Evolutionary conservation across 2,888 invertebrate genomes (phyloP).

Genomic region (Autographa pulchrina): DNA sequence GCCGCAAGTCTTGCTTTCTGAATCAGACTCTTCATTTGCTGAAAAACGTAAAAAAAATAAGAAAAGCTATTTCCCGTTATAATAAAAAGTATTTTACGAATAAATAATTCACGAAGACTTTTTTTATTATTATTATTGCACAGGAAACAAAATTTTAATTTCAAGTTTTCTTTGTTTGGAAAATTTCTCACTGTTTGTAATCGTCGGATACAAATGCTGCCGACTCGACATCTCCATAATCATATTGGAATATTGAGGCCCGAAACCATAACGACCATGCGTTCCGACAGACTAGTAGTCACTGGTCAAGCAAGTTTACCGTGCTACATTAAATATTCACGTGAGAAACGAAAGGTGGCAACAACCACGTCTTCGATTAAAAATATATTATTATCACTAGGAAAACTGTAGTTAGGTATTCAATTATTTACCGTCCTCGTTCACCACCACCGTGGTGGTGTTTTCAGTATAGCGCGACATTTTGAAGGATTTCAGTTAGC

Average conservation of each 20-base stretch:
- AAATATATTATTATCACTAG: constrained; percentile 7
- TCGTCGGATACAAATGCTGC: constrained; percentile 80
- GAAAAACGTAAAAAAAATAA: constrained; percentile 74
- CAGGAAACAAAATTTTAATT: not conserved
- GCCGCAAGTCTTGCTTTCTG: constrained; percentile 94
- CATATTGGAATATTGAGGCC: constrained; percentile 28
- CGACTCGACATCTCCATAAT: constrained; percentile 84
- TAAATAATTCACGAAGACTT: no score
- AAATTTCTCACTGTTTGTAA: constrained; percentile 65
- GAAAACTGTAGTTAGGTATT: constrained; percentile 4
- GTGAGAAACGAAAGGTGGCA: constrained; percentile 69
- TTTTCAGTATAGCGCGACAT: constrained; percentile 74
- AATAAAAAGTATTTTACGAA: not conserved
- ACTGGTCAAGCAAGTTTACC: constrained; percentile 47
- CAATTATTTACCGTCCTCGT: constrained; percentile 65
- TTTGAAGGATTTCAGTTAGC: constrained; percentile 46
- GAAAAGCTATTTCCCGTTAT: not conserved
- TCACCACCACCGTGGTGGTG: constrained; percentile 73
- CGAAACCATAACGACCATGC: constrained; percentile 32
- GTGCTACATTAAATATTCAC: constrained; percentile 73
- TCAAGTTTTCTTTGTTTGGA: no score
- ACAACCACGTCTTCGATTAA: constrained; percentile 14
- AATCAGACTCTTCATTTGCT: constrained; percentile 88
- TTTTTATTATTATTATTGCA: not conserved
- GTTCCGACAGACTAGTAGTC: constrained; percentile 33